These are phyloP conservation scores for Adela reaumurella DNA, from an alignment of 2,888 invertebrate species.

Conservation along the genomic window DNA sequence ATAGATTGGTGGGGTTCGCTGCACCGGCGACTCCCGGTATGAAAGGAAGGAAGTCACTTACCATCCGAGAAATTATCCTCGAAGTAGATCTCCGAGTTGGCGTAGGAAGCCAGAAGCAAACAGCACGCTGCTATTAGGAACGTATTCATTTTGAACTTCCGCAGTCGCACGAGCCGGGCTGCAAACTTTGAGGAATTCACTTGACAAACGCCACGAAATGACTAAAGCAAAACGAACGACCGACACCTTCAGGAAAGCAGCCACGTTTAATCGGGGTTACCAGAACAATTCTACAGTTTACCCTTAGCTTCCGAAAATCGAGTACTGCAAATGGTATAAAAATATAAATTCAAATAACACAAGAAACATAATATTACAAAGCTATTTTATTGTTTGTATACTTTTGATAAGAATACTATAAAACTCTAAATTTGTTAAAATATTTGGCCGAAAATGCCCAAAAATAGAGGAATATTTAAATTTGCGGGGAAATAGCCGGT, in stretches of 20 bases:
- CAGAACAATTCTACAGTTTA: neutral
- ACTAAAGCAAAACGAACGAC: neutral
- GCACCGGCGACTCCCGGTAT: too few species aligned
- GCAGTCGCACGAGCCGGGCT: neutral
- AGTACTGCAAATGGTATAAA: too few species aligned
- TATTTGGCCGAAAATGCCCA: too few species aligned
- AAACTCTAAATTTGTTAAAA: too few species aligned
- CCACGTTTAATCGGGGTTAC: neutral
- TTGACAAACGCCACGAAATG: neutral
- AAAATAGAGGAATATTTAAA: too few species aligned
- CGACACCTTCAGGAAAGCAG: neutral
- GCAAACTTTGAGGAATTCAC: neutral
- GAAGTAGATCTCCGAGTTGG: constrained; percentile 58
- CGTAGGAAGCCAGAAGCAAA: constrained; percentile 54
- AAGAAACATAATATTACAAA: too few species aligned
- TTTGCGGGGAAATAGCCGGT: too few species aligned
- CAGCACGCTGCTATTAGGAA: constrained; percentile 54
- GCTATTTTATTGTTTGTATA: constrained; percentile 5
- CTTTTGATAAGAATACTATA: too few species aligned
- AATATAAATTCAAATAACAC: too few species aligned
- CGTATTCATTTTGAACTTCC: constrained; percentile 46
- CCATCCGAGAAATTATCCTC: constrained; percentile 81
- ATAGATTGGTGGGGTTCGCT: too few species aligned
- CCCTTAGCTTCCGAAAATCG: too few species aligned
- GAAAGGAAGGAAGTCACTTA: constrained; percentile 40